Evolutionary conservation across 2,113 vertebrate species (phyloP).

Genomic region (Lamprotornis superbus): DNA sequence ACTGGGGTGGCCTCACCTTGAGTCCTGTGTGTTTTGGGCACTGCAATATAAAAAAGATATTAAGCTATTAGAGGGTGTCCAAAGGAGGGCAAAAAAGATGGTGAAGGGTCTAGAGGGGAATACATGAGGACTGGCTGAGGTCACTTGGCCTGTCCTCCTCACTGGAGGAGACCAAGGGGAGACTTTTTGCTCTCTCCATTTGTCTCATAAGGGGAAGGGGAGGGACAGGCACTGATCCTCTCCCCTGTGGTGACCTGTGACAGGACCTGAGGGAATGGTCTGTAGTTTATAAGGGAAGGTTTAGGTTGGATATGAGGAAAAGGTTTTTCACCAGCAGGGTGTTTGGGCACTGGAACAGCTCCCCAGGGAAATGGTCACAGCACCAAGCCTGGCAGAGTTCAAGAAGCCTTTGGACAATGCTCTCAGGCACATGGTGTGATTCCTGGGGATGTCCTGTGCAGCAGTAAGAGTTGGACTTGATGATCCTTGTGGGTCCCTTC

Average conservation of each 20-base stretch:
- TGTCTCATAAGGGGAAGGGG: not conserved
- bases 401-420: accelerated
- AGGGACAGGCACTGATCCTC: not conserved
- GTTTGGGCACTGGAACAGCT: not conserved
- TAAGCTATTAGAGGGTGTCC: not conserved
- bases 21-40: not conserved
- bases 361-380: not conserved
- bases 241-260: not conserved
- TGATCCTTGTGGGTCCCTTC: not conserved
- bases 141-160: not conserved
- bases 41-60: not conserved
- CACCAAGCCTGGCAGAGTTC: not conserved
- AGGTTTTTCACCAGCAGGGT: not conserved
- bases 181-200: accelerated
- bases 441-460: not conserved
- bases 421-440: accelerated
- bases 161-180: not conserved
- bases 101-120: not conserved
- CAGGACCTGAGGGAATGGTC: not conserved
- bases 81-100: not conserved
- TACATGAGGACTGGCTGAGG: not conserved
- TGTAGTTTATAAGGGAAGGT: not conserved
- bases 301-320: not conserved
- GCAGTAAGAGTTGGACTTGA: accelerated
- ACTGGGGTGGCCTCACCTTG: accelerated